Base-by-base conservation (phyloP, 2,113 vertebrate genomes). In the Bucco capensis region DNA sequence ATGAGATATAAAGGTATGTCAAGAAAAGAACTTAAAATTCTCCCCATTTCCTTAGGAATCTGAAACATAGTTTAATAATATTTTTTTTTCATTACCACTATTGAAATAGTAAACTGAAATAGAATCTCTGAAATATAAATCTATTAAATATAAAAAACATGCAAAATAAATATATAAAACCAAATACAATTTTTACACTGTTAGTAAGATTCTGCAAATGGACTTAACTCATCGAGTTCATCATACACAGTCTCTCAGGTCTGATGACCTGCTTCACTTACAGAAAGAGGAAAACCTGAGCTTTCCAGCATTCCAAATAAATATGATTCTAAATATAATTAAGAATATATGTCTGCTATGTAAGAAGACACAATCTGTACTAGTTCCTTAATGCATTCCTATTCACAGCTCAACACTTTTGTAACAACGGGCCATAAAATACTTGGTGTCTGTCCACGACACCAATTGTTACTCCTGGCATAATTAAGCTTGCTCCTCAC, bases 401-500 rank as follows among this genome's bases (percentile, higher is more conserved):
- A 72, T 69, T 72, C 66, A 66, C 57, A 51, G 65, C 53, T 58
- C 54, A 89, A 46, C 47, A 28, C 18, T 1, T 10, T 51, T 40
- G 62, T 49, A 27, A 86, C 81, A 81, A 76, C 1, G 22, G 54
- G 50, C 77, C 54, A 46, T 54, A 66, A 88, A 90, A 84, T 65
- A 22, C 31, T 31, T 15, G 42, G 37, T 87, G 54, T 50, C 70
- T 92, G 62, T 65, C 86, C 35, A 11, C 28, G 67, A 76, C 42
- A 37, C 73, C 9, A 6, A 21, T 51, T 71, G 83, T 81, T 89
- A 49, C 65, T 64, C 40, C 61, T 44, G 54, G 74, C 64, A 73
- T 75, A 94, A 94, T 94, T 86, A 93, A 84, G 49, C 60, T 76
- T 64, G 69, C 49, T 69, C 88, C 76, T 86, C 4, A 31, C 53